phyloP scores from a whole-genome alignment of 2,113 vertebrate genomes.

The Rattus rattus region DNA sequence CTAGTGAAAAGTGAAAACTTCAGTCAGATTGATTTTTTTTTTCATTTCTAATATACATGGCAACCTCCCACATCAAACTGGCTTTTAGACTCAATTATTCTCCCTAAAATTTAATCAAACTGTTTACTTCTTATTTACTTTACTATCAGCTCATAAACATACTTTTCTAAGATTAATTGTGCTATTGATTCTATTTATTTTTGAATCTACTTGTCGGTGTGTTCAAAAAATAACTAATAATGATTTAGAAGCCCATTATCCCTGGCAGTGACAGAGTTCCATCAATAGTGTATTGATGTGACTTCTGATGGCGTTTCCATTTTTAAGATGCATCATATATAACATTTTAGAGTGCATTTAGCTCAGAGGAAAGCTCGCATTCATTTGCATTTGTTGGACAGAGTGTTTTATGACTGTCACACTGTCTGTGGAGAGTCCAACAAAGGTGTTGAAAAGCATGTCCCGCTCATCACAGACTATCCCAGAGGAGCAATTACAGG shows the following conservation, averaged over 20 bases:
- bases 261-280: constrained; percentile 73
- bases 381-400: constrained; percentile 67
- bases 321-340: constrained; percentile 70
- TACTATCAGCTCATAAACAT: background rate
- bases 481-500: constrained; percentile 28
- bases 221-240: constrained; percentile 72
- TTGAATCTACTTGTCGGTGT: constrained; percentile 63
- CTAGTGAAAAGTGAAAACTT: background rate
- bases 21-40: background rate
- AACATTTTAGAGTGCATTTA: constrained; percentile 77
- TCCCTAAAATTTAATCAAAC: background rate
- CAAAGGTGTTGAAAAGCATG: background rate
- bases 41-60: background rate
- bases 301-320: constrained; percentile 82
- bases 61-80: background rate
- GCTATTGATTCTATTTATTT: constrained; percentile 59
- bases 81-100: background rate
- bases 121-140: constrained; percentile 30
- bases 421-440: constrained; percentile 65
- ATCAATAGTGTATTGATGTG: constrained; percentile 85
- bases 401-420: constrained; percentile 66
- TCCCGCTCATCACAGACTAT: constrained; percentile 53
- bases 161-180: constrained; percentile 22
- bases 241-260: constrained; percentile 76
- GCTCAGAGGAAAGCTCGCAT: constrained; percentile 10